Evolutionary conservation across 37 sponge, comb jelly and placozoan genomes (phyloP), one percentile per base, ranked within the genome.

Genomic region (Hexactinellida sp.): DNA sequence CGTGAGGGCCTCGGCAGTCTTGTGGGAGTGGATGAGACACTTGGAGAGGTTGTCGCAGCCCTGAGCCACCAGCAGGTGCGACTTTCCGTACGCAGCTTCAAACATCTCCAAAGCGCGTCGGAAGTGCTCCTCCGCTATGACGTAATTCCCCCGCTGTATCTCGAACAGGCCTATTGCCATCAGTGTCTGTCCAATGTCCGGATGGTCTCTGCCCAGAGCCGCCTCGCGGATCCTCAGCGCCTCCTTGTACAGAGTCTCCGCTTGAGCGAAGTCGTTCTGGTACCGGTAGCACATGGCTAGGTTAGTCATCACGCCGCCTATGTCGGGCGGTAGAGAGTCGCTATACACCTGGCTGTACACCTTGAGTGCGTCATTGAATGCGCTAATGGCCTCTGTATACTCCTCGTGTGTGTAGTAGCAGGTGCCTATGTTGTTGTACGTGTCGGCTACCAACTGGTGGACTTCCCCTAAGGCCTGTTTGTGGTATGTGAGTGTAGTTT

Each of bases 61-160:
- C 76, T 63, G 76, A 21, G 76, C 76, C 13, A 63, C 76, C 30
- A n/a, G 21, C 32, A 63, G 21, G 34, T 63, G 76, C 25, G 76
- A 63, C 30, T 63, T 63, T 23, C 76, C 76, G 76, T 63, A 63
- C 1, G 76, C 76, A 63, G 76, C 76, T n/a, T 63, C 28, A 63
- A 63, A 63, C 76, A 63, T 63, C 30, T 63, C 30, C 21, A 63
- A n/a, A 3, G 76, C 76, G 25, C 76, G 76, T 63, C 30, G 3
- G 34, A 63, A 63, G 13, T 63, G 21, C 34, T n/a, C 76, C 76
- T 63, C 76, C 30, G 76, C 76, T 25, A 63, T 63, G 3, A 3
- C 3, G 34, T 63, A 63, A 28, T 63, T 63, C 76, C 13, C 76
- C 5, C 76, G 76, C 34, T 63, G 76, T 63, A 63, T 63, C 76